Evolutionary conservation across 2,113 vertebrate genomes (phyloP).

Genomic region (Pterophyllum scalare): DNA sequence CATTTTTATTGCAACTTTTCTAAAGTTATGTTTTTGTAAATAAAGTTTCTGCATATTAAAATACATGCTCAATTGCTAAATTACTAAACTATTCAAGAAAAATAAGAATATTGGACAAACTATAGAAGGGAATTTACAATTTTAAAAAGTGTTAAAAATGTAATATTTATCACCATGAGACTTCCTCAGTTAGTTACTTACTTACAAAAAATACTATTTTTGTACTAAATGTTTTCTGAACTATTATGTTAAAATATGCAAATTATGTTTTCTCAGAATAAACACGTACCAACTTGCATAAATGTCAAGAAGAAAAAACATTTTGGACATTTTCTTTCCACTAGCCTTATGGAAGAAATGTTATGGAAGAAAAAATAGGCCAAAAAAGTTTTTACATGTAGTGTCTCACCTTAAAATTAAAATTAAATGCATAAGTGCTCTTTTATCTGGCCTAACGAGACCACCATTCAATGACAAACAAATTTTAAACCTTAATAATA

Average conservation of each 20-base stretch:
- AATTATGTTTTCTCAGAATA: neutral
- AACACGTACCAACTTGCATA: neutral
- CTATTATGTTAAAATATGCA: neutral
- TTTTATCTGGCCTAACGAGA: neutral
- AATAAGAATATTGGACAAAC: neutral
- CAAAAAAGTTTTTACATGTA: neutral
- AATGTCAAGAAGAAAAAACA: neutral
- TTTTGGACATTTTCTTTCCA: neutral
- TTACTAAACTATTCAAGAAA: no score
- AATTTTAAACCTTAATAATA: neutral
- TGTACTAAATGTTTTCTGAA: neutral
- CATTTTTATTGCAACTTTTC: neutral
- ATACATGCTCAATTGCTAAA: no score
- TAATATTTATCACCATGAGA: neutral
- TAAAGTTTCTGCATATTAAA: no score
- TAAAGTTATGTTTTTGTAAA: no score
- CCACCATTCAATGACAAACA: neutral
- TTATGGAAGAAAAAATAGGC: neutral
- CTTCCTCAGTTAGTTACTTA: conserved; percentile 2
- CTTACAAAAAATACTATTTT: neutral
- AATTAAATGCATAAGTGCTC: neutral
- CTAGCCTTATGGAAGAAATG: neutral
- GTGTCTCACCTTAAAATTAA: no score
- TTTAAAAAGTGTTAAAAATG: neutral
- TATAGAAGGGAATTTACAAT: neutral